A percentile compares a stretch with the other conserved stretches of the same genome.
These are phyloP conservation scores for Gadus macrocephalus DNA, from an alignment of 2,113 vertebrate species.

Conservation along the genomic window DNA sequence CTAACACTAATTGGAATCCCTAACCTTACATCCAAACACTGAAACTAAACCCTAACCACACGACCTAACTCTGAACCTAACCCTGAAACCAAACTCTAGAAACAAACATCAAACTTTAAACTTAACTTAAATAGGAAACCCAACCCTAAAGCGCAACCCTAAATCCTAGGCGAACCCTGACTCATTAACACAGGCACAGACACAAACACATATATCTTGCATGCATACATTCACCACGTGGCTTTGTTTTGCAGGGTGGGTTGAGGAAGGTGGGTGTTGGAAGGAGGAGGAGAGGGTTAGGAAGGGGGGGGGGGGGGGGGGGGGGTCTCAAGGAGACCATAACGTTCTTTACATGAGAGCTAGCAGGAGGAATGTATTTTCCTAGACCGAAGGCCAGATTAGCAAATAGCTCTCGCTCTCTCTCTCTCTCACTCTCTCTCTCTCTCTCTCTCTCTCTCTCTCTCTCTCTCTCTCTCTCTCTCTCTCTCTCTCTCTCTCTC, in stretches of 20 bases:
- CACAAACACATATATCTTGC: not conserved
- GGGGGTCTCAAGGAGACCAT: constrained; percentile 40
- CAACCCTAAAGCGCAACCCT: too few relatives aligned
- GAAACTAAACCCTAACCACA: too few relatives aligned
- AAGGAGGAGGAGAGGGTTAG: not conserved
- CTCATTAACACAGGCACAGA: not conserved
- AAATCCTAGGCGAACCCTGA: not conserved
- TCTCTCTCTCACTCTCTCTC: not conserved
- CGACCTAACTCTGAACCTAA: too few relatives aligned
- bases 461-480: too few relatives aligned
- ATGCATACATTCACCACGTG: not conserved
- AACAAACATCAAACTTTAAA: too few relatives aligned
- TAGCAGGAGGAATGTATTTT: constrained; percentile 63
- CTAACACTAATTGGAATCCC: too few relatives aligned
- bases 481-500: too few relatives aligned
- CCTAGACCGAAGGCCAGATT: constrained; percentile 51
- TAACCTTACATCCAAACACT: too few relatives aligned
- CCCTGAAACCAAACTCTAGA: too few relatives aligned
- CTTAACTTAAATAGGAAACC: not conserved
- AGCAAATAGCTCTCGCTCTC: constrained; percentile 44
- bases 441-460: too few relatives aligned
- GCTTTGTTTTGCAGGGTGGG: not conserved
- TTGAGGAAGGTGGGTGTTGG: constrained; percentile 22
- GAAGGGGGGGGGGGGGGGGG: constrained; percentile 44
- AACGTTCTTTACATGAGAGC: constrained; percentile 62